Base-by-base conservation (phyloP, 1,140 invertebrate genomes). In the Orchestia grillus region DNA sequence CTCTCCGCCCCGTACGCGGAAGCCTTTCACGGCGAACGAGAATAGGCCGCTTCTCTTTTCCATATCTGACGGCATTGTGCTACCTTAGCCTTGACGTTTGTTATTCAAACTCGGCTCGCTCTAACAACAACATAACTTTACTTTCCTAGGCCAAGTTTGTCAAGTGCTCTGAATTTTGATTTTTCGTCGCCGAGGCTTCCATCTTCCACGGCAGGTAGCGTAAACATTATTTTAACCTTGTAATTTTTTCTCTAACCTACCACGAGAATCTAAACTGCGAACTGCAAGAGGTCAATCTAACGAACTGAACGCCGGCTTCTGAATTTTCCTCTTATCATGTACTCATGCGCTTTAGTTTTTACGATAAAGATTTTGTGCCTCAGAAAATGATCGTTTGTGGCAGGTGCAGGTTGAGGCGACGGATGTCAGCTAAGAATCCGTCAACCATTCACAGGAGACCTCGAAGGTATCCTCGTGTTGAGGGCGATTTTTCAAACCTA, bases 101-200 rank as follows among this genome's bases (percentile, higher is more conserved):
- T 91, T 91, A 91, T 91, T 91, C 88, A 41, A 91, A 11, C 88
- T 91, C 41, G 19, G 88, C 88, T 91, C 41, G 15, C 11, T 91
- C 88, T 28, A 91, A 91, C 88, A 91, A 91, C 44, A 91, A 91
- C 88, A 91, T 91, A 43, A 44, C 44, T 91, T 91, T 42, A 77
- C 62, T 77, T 28, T 77, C 62, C 11, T 77, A 28, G 28, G 62
- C 62, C 62, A 77, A 77, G 62, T 77, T 77, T 77, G 62, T 77
- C 62, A 36, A 36, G 11, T 15, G 62, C 28, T 77, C 36, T 77
- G 62, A 77, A 77, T 77, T 77, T 77, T 1, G 3, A 77, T 77
- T 77, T 77, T 77, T 77, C 62, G 1, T 23, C 11, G 62, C 62
- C 11, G 62, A 77, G 28, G 62, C 28, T 15, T 36, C 3, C 36